Evolutionary conservation across 2,888 invertebrate species (phyloP).

Genomic region (Drosophila yooni): DNA sequence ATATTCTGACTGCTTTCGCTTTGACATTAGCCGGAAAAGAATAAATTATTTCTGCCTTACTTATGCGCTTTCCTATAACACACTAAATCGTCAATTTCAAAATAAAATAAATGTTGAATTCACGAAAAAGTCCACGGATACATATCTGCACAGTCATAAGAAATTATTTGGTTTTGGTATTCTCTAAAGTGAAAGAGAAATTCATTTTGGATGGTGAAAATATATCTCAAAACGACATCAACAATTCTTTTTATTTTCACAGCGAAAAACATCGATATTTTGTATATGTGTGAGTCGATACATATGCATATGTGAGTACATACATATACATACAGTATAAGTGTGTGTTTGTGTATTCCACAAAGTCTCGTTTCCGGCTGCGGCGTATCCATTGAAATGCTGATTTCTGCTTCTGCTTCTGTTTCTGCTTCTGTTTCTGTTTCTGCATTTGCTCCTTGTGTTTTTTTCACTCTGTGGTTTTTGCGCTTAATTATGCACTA

Average conservation of each 20-base stretch:
- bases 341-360: slow-evolving; percentile 17
- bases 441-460: slow-evolving; percentile 28
- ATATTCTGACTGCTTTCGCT: background rate
- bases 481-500: slow-evolving; percentile 67
- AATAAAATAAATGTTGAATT: background rate
- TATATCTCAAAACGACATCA: slow-evolving; percentile 14
- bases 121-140: background rate
- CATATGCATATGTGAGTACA: background rate
- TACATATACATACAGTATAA: background rate
- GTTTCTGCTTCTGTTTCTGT: slow-evolving; percentile 21
- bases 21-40: background rate
- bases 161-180: background rate
- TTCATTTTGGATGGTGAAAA: background rate
- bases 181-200: background rate
- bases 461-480: slow-evolving; percentile 50
- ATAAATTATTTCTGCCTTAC: background rate
- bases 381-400: slow-evolving; percentile 43
- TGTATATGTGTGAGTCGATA: slow-evolving; percentile 20
- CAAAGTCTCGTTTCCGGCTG: slow-evolving; percentile 51
- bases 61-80: background rate
- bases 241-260: background rate
- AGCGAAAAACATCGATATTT: slow-evolving; percentile 48
- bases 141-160: background rate
- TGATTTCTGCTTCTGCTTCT: slow-evolving; percentile 23
- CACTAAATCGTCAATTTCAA: background rate